phyloP scores from a whole-genome alignment of 2,888 invertebrate genomes.

The Encarsia formosa region DNA sequence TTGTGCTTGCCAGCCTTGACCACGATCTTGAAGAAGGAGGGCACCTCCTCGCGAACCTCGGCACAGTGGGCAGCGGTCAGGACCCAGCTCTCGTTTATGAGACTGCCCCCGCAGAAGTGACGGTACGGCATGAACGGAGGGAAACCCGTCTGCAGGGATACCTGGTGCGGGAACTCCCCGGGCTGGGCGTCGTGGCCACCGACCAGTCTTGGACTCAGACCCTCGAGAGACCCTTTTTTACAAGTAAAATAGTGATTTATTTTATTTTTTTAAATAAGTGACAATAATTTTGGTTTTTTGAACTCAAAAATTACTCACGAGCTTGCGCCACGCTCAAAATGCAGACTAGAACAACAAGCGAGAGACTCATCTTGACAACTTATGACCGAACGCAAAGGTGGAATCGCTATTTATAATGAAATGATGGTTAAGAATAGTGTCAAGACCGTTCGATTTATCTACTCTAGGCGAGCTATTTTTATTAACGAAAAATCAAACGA shows the following conservation, averaged over 20 bases:
- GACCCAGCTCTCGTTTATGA: slow-evolving; percentile 22
- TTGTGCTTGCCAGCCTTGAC: slow-evolving; percentile 28
- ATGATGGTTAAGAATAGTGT: too few relatives aligned
- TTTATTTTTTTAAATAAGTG: too few relatives aligned
- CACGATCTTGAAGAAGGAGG: slow-evolving; percentile 4
- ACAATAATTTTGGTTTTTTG: too few relatives aligned
- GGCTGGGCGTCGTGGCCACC: slow-evolving; percentile 42
- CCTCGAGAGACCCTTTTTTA: too few relatives aligned
- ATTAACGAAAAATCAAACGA: too few relatives aligned
- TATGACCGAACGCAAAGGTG: not conserved
- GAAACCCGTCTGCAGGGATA: slow-evolving; percentile 48
- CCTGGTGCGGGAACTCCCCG: slow-evolving; percentile 51
- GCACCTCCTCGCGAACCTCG: slow-evolving; percentile 5
- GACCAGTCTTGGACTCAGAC: too few relatives aligned
- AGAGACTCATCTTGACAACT: not conserved
- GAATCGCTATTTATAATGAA: not conserved
- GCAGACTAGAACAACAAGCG: not conserved
- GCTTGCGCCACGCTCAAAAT: not conserved
- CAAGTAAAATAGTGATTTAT: too few relatives aligned
- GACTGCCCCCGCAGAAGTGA: slow-evolving; percentile 28
- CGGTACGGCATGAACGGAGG: slow-evolving; percentile 20
- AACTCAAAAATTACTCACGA: not conserved
- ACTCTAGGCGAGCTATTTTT: too few relatives aligned
- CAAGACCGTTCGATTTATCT: too few relatives aligned
- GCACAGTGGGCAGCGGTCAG: slow-evolving; percentile 30